Conservation (phyloP, 2,797 vertebrate species). For the Pelochelys cantorii region DNA sequence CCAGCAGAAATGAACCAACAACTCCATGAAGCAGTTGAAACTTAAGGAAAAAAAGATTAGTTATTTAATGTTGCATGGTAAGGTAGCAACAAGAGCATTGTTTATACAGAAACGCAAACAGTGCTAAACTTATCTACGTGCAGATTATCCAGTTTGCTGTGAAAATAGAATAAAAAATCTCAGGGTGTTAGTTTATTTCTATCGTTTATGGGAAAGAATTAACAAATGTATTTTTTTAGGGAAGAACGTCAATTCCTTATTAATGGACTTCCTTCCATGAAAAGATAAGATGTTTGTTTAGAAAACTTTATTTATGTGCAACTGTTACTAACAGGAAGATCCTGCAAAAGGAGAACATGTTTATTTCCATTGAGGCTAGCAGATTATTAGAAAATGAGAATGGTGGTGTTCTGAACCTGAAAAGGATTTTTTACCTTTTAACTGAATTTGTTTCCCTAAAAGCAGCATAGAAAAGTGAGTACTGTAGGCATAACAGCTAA, state of each 20-base stretch:
- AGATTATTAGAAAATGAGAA: slow-evolving; percentile 52
- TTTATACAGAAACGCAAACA: slow-evolving; percentile 45
- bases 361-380: slow-evolving; percentile 65
- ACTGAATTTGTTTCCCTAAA: not conserved
- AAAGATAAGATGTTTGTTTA: slow-evolving; percentile 87
- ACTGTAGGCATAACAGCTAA: not conserved
- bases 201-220: slow-evolving; percentile 78
- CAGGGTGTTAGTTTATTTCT: slow-evolving; percentile 70
- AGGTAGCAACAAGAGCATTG: slow-evolving; percentile 47
- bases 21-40: not conserved
- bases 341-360: slow-evolving; percentile 64
- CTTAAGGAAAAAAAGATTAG: not conserved
- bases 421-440: not conserved
- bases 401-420: slow-evolving; percentile 27
- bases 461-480: not conserved
- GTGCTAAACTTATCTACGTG: slow-evolving; percentile 40
- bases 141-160: slow-evolving; percentile 50
- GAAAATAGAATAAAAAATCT: slow-evolving; percentile 68
- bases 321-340: slow-evolving; percentile 79
- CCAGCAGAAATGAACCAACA: not conserved
- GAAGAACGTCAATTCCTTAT: slow-evolving; percentile 82
- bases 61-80: not conserved
- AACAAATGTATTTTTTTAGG: slow-evolving; percentile 70
- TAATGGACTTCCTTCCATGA: slow-evolving; percentile 83
- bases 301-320: slow-evolving; percentile 79